Percentiles rank a stretch among this genome's conserved stretches.
phyloP scores from a whole-genome alignment of 2,113 vertebrate genomes.

The Bubo scandiacus region DNA sequence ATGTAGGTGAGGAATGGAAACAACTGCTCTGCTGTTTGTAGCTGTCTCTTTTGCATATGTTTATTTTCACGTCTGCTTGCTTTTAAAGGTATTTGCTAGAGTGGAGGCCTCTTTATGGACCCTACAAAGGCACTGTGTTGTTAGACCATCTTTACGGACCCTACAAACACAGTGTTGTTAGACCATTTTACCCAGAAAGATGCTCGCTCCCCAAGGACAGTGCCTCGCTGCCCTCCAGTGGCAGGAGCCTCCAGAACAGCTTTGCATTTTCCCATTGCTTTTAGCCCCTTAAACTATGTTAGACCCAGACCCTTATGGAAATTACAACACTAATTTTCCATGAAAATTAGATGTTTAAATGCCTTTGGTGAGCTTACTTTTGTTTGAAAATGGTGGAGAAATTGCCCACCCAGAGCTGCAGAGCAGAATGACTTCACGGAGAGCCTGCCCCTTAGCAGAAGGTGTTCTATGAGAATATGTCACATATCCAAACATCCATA shows the following conservation, averaged over 20 bases:
- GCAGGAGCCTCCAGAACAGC: background rate
- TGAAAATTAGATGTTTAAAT: background rate
- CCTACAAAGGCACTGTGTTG: accelerated
- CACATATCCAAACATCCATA: accelerated
- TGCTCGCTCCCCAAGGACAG: background rate
- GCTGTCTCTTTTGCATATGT: background rate
- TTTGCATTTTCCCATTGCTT: background rate
- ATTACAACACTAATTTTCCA: background rate
- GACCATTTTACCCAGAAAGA: accelerated
- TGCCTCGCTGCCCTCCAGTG: conserved; percentile 45
- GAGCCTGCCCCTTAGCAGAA: background rate
- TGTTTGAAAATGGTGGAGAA: background rate
- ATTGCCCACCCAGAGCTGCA: background rate
- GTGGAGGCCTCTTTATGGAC: accelerated
- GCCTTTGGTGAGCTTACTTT: background rate
- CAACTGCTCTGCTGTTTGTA: background rate
- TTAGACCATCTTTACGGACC: accelerated
- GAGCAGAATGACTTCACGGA: background rate
- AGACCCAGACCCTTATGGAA: accelerated
- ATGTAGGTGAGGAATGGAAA: background rate
- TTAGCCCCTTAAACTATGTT: background rate
- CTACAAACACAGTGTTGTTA: background rate
- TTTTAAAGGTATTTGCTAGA: background rate
- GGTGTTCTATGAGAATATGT: background rate
- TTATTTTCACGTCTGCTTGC: background rate